Evolutionary conservation across 2,113 vertebrate species (phyloP).

Genomic region (Hiodon tergisus): DNA sequence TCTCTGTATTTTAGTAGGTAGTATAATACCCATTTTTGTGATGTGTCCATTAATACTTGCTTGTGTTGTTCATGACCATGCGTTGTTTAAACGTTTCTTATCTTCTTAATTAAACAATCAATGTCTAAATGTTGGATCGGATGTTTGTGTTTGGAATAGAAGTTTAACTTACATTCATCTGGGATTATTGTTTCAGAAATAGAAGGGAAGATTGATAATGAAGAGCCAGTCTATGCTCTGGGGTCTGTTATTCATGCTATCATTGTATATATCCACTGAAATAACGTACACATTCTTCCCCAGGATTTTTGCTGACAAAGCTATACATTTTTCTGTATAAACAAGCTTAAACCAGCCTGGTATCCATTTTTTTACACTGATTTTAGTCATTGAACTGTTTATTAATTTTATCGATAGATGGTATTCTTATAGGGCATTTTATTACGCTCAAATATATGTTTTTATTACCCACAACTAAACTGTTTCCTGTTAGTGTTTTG

Average conservation of each 20-base stretch:
- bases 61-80: too few relatives aligned
- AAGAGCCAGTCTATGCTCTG: not conserved
- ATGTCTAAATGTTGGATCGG: too few relatives aligned
- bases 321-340: slow-evolving; percentile 8
- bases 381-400: not conserved
- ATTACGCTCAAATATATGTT: too few relatives aligned
- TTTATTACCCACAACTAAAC: too few relatives aligned
- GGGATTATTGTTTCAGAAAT: not conserved
- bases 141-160: too few relatives aligned
- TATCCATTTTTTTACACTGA: not conserved
- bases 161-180: too few relatives aligned
- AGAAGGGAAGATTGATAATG: not conserved
- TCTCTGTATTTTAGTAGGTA: too few relatives aligned
- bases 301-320: not conserved
- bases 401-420: too few relatives aligned
- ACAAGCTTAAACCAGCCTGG: slow-evolving; percentile 1
- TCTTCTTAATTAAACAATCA: too few relatives aligned
- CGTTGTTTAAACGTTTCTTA: not conserved
- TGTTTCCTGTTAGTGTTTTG: too few relatives aligned
- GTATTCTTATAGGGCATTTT: too few relatives aligned
- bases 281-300: slow-evolving; percentile 15
- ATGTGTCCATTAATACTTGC: not conserved
- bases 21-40: too few relatives aligned
- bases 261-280: not conserved
- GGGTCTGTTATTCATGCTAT: not conserved